phyloP scores from a whole-genome alignment of 2,113 vertebrate species.

The Serilophus lunatus region DNA sequence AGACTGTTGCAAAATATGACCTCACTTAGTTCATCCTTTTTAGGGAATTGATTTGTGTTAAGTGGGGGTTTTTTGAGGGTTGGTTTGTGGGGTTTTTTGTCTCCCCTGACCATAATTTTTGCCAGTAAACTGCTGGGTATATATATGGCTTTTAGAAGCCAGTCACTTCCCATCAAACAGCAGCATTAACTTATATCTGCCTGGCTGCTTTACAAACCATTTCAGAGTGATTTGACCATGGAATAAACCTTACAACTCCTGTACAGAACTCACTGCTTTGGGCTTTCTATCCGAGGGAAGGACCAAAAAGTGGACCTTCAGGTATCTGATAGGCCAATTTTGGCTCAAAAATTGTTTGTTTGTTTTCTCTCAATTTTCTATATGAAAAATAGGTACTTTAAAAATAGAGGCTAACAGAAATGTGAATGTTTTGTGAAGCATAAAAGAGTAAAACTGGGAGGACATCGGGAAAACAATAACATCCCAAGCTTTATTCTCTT shows the following conservation, averaged over 20 bases:
- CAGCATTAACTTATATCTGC: not conserved
- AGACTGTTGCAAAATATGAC: not conserved
- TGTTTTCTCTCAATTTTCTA: not conserved
- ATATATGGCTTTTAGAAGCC: not conserved
- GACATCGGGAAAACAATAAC: not conserved
- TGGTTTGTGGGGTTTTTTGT: too few relatives aligned
- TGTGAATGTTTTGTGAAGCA: not conserved
- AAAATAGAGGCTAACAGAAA: not conserved
- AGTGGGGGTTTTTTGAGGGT: not conserved
- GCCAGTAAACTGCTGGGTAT: not conserved
- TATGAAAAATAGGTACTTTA: not conserved
- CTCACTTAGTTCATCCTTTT: not conserved
- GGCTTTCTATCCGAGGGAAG: not conserved
- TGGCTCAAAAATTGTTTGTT: not conserved
- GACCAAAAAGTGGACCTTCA: not conserved
- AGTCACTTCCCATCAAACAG: not conserved
- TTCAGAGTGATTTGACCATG: not conserved
- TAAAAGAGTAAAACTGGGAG: not conserved
- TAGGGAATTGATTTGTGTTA: not conserved
- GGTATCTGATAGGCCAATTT: not conserved
- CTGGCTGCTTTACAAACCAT: not conserved
- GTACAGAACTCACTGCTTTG: rapidly evolving
- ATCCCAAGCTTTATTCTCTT: rapidly evolving
- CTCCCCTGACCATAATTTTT: not conserved
- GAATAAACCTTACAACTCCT: not conserved